Base-by-base conservation (phyloP, 2,888 invertebrate species). In the Periphyllus acericola region DNA sequence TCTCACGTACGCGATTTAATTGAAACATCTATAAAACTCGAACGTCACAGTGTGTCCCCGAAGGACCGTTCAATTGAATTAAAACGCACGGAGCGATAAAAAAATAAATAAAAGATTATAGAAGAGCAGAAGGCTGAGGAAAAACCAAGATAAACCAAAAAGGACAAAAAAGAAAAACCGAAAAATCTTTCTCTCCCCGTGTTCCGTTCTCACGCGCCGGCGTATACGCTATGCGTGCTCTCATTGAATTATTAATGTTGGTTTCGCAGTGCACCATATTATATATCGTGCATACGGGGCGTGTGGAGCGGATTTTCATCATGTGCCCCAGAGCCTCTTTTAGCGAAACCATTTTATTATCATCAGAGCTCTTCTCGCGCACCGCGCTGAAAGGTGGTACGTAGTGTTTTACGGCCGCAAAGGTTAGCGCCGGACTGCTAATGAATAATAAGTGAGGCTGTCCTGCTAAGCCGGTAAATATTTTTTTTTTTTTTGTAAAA, bases 361-460 rank as follows among this genome's bases (percentile, higher is more conserved):
- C 86, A 86, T 80, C 86, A 80, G n/a, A n/a, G 79, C 79, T 86
- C 34, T 29, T 34, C 66, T 78, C 34, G 19, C 34, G 19, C 46
- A 75, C 55, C 32, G 29, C 32, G 60, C 21, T 75, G 75, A 83
- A 75, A 83, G 75, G 83, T 83, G 36, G 36, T 74, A 74, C 34
- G 34, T 11, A 40, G 86, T 86, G 40, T 86, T 86, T 80, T 80
- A 86, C 29, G 80, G 36, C 60, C 79, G 29, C 80, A 80, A 80
- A 86, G 72, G 71, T 71, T 32, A 21, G 32, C 36, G 60, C 72
- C 36, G 36, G 74, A 40, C 72, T 55, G 72, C 80, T 74, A 86
- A 86, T 86, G 86, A 86, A 86, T 86, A 86, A 86, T 86, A 80
- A 86, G 86, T 79, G 86, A 86, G 60, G 76, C 40, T 6, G 74